phyloP scores from a whole-genome alignment of 2,888 invertebrate genomes.

The Drosophila nigricruria region DNA sequence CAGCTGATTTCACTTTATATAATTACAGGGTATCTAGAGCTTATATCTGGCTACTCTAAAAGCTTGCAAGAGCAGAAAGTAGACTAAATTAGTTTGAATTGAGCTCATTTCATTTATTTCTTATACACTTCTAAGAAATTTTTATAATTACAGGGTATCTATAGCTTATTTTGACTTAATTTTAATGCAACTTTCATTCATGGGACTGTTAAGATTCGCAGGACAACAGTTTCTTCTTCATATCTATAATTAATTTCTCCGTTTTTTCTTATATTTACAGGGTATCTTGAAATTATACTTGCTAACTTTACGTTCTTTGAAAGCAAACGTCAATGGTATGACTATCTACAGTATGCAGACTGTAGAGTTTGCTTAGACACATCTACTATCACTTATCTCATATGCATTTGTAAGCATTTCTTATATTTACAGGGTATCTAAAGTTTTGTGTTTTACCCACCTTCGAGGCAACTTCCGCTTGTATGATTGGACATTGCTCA shows the following conservation, averaged over 20 bases:
- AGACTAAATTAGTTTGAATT: not conserved
- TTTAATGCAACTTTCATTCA: not conserved
- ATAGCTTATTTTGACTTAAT: too few relatives aligned
- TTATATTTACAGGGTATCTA: not conserved
- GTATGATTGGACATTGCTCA: not conserved
- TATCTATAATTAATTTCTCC: not conserved
- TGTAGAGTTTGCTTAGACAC: too few relatives aligned
- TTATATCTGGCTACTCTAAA: not conserved
- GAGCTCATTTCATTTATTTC: not conserved
- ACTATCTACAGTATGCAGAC: not conserved
- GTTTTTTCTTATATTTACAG: not conserved
- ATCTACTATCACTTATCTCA: not conserved
- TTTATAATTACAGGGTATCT: not conserved
- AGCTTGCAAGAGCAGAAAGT: not conserved
- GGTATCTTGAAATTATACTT: not conserved
- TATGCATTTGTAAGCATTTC: not conserved
- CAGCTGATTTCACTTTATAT: not conserved
- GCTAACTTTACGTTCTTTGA: not conserved
- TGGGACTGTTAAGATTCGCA: too few relatives aligned
- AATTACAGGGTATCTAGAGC: not conserved
- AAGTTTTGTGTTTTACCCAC: not conserved
- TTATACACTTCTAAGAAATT: not conserved
- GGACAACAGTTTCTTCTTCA: accelerated
- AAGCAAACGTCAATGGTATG: not conserved
- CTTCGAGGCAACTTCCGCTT: not conserved